Evolutionary conservation across 2,797 vertebrate species (phyloP).

Genomic region (Crenichthys baileyi): DNA sequence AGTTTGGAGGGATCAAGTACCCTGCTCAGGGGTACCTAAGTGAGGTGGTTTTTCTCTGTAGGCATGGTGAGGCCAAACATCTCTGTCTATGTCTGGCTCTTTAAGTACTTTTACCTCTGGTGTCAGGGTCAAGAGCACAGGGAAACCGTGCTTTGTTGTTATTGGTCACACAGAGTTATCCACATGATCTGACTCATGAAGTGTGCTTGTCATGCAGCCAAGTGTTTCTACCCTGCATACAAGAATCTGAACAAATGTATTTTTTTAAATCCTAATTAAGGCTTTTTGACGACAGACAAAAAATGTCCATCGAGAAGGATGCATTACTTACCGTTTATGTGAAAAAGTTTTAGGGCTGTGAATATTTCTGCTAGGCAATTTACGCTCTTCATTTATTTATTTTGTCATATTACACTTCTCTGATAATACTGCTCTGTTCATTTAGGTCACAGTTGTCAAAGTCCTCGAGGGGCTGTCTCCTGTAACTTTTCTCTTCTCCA

Average conservation of each 20-base stretch:
- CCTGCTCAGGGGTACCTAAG: conserved; percentile 32
- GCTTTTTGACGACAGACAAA: neutral
- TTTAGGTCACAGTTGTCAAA: too few species aligned
- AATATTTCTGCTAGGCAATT: too few species aligned
- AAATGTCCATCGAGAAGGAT: neutral
- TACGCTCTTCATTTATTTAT: neutral
- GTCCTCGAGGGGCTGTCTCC: too few species aligned
- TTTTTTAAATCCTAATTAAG: neutral
- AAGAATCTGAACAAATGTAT: neutral
- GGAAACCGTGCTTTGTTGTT: conserved; percentile 9
- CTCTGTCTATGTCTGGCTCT: conserved; percentile 25
- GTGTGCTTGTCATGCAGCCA: neutral
- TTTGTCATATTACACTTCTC: neutral
- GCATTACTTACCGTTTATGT: neutral
- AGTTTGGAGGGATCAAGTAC: conserved; percentile 6
- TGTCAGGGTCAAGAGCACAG: conserved; percentile 11
- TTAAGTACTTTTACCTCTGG: conserved; percentile 5
- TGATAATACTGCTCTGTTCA: neutral
- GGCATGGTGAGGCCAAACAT: conserved; percentile 13
- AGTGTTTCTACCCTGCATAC: neutral
- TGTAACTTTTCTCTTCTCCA: too few species aligned
- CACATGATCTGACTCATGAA: neutral
- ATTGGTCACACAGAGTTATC: neutral
- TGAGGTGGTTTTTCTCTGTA: conserved; percentile 21
- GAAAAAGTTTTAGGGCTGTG: too few species aligned